These are phyloP conservation scores for Drosophila pandora DNA, from an alignment of 1,140 invertebrate species.

Conservation along the genomic window DNA sequence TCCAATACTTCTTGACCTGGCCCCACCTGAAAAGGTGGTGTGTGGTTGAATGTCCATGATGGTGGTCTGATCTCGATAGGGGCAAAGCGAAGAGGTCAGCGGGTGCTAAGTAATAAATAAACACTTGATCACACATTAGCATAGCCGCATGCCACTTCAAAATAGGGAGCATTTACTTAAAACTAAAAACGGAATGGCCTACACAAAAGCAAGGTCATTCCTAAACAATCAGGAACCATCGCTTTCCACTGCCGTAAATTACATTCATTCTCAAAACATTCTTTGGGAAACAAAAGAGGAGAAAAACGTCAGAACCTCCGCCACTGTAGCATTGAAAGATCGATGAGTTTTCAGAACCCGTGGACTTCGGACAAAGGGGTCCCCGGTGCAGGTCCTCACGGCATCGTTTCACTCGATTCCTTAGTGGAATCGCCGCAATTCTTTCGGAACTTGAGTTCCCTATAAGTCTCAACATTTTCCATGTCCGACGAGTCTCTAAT, in stretches of 20 bases:
- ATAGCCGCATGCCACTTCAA: constrained; percentile 33
- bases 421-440: not conserved
- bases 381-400: not conserved
- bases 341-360: too few species aligned
- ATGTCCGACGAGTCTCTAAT: not conserved
- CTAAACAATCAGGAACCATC: constrained; percentile 62
- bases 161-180: constrained; percentile 56
- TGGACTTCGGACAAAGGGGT: too few species aligned
- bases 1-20: too few species aligned
- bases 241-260: constrained; percentile 54
- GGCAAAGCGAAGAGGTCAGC: constrained; percentile 35
- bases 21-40: not conserved
- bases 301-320: not conserved
- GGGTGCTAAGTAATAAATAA: constrained; percentile 82
- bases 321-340: too few species aligned
- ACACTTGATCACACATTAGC: constrained; percentile 79
- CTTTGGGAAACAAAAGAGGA: constrained; percentile 3
- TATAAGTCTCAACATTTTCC: not conserved
- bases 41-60: constrained; percentile 40
- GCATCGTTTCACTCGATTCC: not conserved
- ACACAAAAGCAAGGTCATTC: constrained; percentile 20
- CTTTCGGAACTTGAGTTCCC: not conserved
- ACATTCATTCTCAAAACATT: constrained; percentile 58
- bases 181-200: constrained; percentile 39
- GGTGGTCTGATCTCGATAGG: constrained; percentile 58